Conservation (phyloP, 2,888 invertebrate genomes). For the Darwinula stevensoni region DNA sequence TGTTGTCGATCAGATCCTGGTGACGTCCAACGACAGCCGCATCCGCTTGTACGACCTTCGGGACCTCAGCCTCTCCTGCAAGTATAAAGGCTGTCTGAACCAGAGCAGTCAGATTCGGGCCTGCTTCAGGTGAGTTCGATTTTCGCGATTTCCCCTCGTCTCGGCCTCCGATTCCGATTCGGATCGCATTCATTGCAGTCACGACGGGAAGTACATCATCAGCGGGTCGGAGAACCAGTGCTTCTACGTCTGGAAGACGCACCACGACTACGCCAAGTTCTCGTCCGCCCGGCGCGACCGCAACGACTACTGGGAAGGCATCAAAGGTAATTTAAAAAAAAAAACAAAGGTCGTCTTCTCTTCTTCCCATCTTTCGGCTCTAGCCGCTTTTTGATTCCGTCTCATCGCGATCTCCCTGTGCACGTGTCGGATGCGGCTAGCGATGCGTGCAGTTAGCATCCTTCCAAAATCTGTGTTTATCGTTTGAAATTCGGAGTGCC, state of each 20-base stretch:
- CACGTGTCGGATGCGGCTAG: no score
- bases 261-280: conserved; percentile 81
- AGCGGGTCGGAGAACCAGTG: conserved; percentile 93
- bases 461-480: no score
- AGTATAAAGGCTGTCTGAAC: conserved; percentile 77
- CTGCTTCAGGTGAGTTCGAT: conserved; percentile 31
- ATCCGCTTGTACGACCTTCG: conserved; percentile 81
- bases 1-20: conserved; percentile 33
- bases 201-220: conserved; percentile 86
- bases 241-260: conserved; percentile 93
- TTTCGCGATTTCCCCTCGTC: no score
- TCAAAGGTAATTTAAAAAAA: conserved; percentile 32
- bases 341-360: no score
- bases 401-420: no score
- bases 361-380: no score
- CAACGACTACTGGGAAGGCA: conserved; percentile 92
- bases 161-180: no score
- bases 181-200: conserved; percentile 23
- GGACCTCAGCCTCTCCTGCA: conserved; percentile 77
- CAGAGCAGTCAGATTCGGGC: conserved; percentile 91
- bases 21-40: conserved; percentile 91
- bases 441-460: no score
- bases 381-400: no score
- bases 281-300: conserved; percentile 68
- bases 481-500: no score